Base-by-base conservation (phyloP, 2,113 vertebrate species). In the Spilogale gracilis region DNA sequence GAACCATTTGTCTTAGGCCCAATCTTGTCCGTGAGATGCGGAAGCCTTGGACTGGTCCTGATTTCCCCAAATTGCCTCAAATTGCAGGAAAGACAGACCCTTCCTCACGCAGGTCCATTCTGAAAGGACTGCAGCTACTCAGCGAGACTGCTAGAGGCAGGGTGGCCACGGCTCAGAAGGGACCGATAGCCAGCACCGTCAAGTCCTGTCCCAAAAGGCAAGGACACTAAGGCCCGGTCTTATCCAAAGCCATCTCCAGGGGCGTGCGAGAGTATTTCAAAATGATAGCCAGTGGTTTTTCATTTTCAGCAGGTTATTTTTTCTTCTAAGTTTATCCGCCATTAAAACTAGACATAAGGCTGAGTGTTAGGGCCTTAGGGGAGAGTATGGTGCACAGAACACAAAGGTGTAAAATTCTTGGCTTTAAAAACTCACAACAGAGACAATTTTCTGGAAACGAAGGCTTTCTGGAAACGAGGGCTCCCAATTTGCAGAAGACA, bases 401-500 rank as follows among this genome's bases (percentile, higher is more conserved):
- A 67, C 12, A 50, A 32, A 86, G 50, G 67, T 50, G 38, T 89
- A 92, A 61, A 52, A 61, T 78, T 73, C 71, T 32, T 78, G 91
- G 73, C 91, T 96, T 43, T 73, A 38, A 17, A 96, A 94, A 88
- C 73, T 79, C 48, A 23, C 3, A 85, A 94, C 43, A 58, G 78
- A 85, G 81, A 93, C 54, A 67, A 86, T 96, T 93, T 96, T 95
- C 94, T 95, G 67, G 84, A 96, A 94, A 83, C 17, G 12, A 93
- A 69, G 90, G 25, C n/a, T 86, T 95, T 95, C 94, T 95, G 67
- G 84, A 96, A 94, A 83, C 17, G 12, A 93, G 63, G 90, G 25
- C n/a, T 86, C 94, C 95, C 73, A 18, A 96, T 86, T 93, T 94
- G 91, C 52, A 96, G 96, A 91, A 86, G 79, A 89, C 20, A 95